phyloP scores from a whole-genome alignment of 1,140 invertebrate genomes.

The Eumeta japonica region DNA sequence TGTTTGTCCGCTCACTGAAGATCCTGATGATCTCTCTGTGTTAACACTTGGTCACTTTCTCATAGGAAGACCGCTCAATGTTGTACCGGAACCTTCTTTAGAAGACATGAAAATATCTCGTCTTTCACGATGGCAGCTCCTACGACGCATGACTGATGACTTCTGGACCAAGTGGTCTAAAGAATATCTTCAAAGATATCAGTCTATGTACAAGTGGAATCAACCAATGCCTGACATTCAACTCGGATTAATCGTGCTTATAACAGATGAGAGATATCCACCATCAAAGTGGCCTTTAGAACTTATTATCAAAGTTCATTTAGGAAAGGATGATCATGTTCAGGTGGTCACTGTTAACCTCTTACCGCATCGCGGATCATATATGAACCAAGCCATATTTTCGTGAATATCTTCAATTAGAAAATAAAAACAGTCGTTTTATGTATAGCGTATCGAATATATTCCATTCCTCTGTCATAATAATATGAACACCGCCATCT shows the following conservation, averaged over 20 bases:
- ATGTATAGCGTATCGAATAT: too few relatives aligned
- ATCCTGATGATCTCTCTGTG: conserved; percentile 15
- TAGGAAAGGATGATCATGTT: conserved; percentile 30
- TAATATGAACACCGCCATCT: too few relatives aligned
- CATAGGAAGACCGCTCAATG: conserved; percentile 9
- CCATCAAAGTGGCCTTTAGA: conserved; percentile 36
- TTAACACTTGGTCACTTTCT: conserved; percentile 17
- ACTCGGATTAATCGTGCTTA: conserved; percentile 22
- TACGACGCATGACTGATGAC: conserved; percentile 11
- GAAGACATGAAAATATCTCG: not conserved
- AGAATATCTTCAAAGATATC: conserved; percentile 23
- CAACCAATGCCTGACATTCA: conserved; percentile 11
- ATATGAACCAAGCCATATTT: too few relatives aligned
- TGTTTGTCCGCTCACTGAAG: conserved; percentile 10
- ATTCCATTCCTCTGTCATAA: too few relatives aligned
- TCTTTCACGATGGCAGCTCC: conserved; percentile 10
- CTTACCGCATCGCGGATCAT: too few relatives aligned
- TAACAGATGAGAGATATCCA: conserved; percentile 26
- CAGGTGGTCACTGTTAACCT: conserved; percentile 29
- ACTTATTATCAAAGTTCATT: conserved; percentile 25
- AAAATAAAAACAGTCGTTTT: too few relatives aligned
- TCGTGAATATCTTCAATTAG: too few relatives aligned
- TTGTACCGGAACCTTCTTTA: conserved; percentile 8
- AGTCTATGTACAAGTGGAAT: conserved; percentile 25
- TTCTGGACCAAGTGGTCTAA: conserved; percentile 28